phyloP scores from a whole-genome alignment of 1,140 invertebrate genomes.

The Plodia interpunctella region DNA sequence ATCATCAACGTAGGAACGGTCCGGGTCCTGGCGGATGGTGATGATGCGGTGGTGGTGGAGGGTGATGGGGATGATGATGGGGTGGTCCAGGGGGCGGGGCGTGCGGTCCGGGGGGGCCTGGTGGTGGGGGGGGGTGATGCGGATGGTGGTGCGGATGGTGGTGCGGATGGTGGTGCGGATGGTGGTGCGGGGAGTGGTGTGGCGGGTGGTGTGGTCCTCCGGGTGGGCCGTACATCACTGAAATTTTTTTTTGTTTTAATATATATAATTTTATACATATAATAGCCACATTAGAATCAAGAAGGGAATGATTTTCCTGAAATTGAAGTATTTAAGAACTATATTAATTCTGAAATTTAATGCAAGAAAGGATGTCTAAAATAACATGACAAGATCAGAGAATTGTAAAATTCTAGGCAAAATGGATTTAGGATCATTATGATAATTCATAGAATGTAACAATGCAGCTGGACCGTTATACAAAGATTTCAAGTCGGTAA shows the following conservation, averaged over 20 bases:
- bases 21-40: not conserved
- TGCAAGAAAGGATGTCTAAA: no score
- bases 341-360: no score
- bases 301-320: no score
- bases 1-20: slow-evolving; percentile 15
- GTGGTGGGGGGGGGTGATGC: not conserved
- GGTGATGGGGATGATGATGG: slow-evolving; percentile 1
- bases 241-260: not conserved
- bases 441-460: no score
- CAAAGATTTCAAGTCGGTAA: no score
- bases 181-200: not conserved
- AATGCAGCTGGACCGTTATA: no score
- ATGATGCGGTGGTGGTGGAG: not conserved
- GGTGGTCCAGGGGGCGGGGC: not conserved
- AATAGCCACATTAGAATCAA: no score
- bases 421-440: no score
- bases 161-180: not conserved
- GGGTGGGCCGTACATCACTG: not conserved
- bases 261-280: no score
- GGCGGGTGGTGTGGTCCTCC: slow-evolving; percentile 9
- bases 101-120: not conserved
- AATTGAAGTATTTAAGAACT: no score
- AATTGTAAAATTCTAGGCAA: no score
- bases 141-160: slow-evolving; percentile 3
- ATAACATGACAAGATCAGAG: no score